Evolutionary conservation across 2,113 vertebrate species (phyloP).

Genomic region (Ictalurus furcatus): DNA sequence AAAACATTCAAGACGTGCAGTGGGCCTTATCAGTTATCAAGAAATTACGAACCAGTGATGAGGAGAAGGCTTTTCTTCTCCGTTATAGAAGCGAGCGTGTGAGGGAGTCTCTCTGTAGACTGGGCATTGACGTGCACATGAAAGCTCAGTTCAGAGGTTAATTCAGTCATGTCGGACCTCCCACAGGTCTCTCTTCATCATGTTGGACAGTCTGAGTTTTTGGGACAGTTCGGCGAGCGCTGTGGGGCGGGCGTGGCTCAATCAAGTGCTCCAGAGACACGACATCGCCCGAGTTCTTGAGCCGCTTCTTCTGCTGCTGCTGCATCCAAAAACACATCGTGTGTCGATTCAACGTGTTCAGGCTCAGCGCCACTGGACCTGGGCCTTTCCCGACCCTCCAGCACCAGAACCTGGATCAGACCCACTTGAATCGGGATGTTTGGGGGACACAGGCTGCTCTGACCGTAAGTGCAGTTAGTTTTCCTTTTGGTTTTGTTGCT

Average conservation of each 20-base stretch:
- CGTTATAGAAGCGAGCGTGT: background rate
- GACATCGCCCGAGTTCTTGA: slow-evolving; percentile 96
- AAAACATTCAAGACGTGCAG: background rate
- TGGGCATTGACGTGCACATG: background rate
- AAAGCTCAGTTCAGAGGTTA: background rate
- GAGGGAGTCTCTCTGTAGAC: background rate
- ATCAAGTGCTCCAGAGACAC: slow-evolving; percentile 96
- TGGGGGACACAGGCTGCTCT: slow-evolving; percentile 77
- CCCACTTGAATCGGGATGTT: slow-evolving; percentile 65
- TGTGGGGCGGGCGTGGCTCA: slow-evolving; percentile 94
- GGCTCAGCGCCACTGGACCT: slow-evolving; percentile 86
- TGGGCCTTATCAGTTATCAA: background rate
- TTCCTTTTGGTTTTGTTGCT: background rate
- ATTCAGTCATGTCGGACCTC: background rate
- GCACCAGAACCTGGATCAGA: slow-evolving; percentile 63
- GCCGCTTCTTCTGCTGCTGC: slow-evolving; percentile 89
- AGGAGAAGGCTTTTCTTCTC: background rate
- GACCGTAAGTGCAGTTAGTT: slow-evolving; percentile 74
- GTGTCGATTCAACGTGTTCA: slow-evolving; percentile 96
- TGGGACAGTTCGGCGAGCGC: slow-evolving; percentile 93
- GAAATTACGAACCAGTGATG: background rate
- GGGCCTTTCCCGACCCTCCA: slow-evolving; percentile 65
- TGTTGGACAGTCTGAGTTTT: slow-evolving; percentile 95
- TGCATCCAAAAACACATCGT: slow-evolving; percentile 96
- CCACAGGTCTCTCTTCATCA: slow-evolving; percentile 93